Evolutionary conservation across 1,140 invertebrate genomes (phyloP).

Genomic region (Popillia japonica): DNA sequence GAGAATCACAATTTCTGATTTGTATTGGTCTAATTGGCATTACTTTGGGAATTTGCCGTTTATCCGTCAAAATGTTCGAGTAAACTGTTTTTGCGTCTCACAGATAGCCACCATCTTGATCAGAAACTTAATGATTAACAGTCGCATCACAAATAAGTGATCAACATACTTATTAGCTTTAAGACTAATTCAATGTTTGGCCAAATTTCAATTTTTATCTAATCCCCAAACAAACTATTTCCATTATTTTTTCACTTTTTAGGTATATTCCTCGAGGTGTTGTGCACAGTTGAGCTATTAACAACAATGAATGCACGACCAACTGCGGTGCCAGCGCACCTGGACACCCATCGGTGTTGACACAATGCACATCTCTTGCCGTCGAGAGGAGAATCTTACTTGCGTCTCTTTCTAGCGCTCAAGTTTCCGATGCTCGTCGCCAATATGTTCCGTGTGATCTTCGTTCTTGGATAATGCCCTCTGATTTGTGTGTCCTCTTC

Average conservation of each 20-base stretch:
- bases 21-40: too few species aligned
- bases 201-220: too few species aligned
- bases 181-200: too few species aligned
- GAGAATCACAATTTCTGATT: too few species aligned
- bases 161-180: too few species aligned
- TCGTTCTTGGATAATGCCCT: background rate
- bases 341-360: slow-evolving; percentile 22
- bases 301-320: slow-evolving; percentile 22
- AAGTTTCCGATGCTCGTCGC: background rate
- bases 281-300: background rate
- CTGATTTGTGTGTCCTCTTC: slow-evolving; percentile 15
- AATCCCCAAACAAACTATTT: background rate
- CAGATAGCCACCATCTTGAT: too few species aligned
- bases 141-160: too few species aligned
- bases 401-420: background rate
- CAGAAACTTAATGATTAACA: too few species aligned
- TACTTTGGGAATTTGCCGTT: too few species aligned
- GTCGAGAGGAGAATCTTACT: background rate
- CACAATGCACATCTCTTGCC: slow-evolving; percentile 22
- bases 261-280: background rate
- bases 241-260: background rate
- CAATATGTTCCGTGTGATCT: background rate
- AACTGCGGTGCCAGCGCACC: slow-evolving; percentile 8
- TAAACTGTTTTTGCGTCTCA: too few species aligned
- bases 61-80: too few species aligned